Evolutionary conservation across 1,140 invertebrate species (phyloP).

Genomic region (Nylanderia fulva): DNA sequence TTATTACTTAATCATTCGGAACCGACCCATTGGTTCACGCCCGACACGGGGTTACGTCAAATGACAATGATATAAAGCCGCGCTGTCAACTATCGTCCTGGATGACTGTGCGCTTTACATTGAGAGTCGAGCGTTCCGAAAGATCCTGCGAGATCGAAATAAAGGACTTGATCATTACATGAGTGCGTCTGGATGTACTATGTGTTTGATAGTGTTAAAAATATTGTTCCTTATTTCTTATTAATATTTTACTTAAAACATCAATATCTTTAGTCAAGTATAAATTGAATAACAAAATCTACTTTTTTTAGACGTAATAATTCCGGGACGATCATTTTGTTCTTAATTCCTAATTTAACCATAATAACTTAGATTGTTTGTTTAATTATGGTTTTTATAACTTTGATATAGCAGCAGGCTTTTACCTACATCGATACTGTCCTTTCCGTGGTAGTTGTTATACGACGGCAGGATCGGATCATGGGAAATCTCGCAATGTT

Average conservation of each 20-base stretch:
- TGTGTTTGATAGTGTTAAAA: background rate
- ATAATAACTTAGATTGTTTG: background rate
- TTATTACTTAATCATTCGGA: conserved; percentile 65
- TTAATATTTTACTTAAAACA: too few species aligned
- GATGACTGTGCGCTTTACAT: conserved; percentile 35
- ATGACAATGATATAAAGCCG: conserved; percentile 39
- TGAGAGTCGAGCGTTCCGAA: background rate
- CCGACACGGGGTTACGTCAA: conserved; percentile 20
- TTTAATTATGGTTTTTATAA: background rate
- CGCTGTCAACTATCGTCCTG: conserved; percentile 38
- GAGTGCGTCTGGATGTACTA: background rate
- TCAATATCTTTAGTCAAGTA: too few species aligned
- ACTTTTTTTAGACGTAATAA: background rate
- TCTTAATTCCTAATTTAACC: background rate
- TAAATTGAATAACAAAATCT: too few species aligned
- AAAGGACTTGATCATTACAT: conserved; percentile 13
- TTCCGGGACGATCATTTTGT: background rate
- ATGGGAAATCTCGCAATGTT: conserved; percentile 66
- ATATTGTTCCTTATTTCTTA: background rate
- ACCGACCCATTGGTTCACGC: conserved; percentile 28
- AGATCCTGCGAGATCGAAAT: conserved; percentile 25
- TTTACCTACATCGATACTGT: background rate
- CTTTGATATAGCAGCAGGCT: conserved; percentile 32
- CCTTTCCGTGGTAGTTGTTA: conserved; percentile 46
- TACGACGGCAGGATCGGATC: conserved; percentile 61